Evolutionary conservation across 2,888 invertebrate species (phyloP), one percentile per base, ranked within the genome.

Genomic region (Lycocerus yunnanus): DNA sequence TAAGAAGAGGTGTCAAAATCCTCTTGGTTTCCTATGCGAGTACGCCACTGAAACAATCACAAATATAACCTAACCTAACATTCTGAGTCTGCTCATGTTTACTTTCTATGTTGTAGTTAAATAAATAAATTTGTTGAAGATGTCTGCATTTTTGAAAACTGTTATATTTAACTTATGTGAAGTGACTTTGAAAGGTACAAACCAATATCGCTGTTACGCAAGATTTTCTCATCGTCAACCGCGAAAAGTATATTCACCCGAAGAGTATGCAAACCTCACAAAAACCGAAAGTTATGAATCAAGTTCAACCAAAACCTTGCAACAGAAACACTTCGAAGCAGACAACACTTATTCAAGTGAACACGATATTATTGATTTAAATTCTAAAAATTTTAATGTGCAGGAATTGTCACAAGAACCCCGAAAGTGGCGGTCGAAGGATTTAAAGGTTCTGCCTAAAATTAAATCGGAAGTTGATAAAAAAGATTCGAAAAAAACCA

Each of bases 171-270:
- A 63, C 11, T 18, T 15, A 18, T 8, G 8, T 6, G 61, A 63
- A 63, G 18, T 20, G 8, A 63, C 16, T 18, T 18, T 63, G 8
- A 63, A 63, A 5, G 13, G n/a, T 63, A 63, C n/a, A 13, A 63
- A 18, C 13, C 61, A 63, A 63, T 66, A 66, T 18, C 78, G 84
- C 14, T 78, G 72, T 78, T 82, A 85, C 68, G 80, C 85, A 11
- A 87, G 90, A 80, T 91, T 90, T 90, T 78, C 85, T 75, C 89
- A 89, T 80, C 89, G 92, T 71, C 86, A 82, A 72, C 91, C 91
- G 16, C 84, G 85, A 20, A 88, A 88, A 80, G 88, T 91, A 60
- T 80, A 89, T 24, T 86, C 91, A 69, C 89, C 90, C 14, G 89
- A 89, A 76, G 87, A 88, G 77, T 82, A 82, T 73, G 80, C 83